These are phyloP conservation scores for Erebia epiphron DNA, from an alignment of 2,888 invertebrate species.

Conservation along the genomic window DNA sequence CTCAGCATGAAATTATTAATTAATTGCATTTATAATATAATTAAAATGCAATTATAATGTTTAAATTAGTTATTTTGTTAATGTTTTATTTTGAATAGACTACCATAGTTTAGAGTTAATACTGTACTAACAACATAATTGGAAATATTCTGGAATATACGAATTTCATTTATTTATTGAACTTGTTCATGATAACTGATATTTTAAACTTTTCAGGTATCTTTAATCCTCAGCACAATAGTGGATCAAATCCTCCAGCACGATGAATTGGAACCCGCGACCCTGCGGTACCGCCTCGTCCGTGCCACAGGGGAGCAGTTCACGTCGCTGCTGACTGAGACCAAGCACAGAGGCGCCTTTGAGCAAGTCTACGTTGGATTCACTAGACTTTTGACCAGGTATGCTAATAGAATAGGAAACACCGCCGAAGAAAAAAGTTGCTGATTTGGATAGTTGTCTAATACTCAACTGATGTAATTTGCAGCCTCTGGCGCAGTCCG, in stretches of 20 bases:
- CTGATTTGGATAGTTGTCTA: no score
- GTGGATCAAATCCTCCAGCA: slow-evolving; percentile 59
- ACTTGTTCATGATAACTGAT: background rate
- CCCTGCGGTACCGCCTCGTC: slow-evolving; percentile 77
- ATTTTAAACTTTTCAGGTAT: slow-evolving; percentile 60
- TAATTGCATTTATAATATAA: no score
- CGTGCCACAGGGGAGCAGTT: slow-evolving; percentile 86
- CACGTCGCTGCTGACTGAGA: slow-evolving; percentile 85
- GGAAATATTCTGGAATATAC: no score
- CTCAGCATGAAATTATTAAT: no score
- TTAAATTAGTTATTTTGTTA: no score
- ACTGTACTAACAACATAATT: no score
- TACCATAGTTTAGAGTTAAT: no score
- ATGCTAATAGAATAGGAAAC: background rate
- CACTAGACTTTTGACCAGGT: slow-evolving; percentile 86
- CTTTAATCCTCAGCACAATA: slow-evolving; percentile 86
- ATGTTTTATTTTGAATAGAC: no score
- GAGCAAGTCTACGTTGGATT: slow-evolving; percentile 97
- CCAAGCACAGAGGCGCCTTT: slow-evolving; percentile 98
- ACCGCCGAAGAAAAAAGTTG: no score
- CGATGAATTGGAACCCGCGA: slow-evolving; percentile 44
- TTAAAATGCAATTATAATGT: no score
- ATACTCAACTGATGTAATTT: background rate
- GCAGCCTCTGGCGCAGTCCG: slow-evolving; percentile 74
- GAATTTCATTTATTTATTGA: no score